Base-by-base conservation (phyloP, 2,888 invertebrate species). In the Synergus laeviventris region DNA sequence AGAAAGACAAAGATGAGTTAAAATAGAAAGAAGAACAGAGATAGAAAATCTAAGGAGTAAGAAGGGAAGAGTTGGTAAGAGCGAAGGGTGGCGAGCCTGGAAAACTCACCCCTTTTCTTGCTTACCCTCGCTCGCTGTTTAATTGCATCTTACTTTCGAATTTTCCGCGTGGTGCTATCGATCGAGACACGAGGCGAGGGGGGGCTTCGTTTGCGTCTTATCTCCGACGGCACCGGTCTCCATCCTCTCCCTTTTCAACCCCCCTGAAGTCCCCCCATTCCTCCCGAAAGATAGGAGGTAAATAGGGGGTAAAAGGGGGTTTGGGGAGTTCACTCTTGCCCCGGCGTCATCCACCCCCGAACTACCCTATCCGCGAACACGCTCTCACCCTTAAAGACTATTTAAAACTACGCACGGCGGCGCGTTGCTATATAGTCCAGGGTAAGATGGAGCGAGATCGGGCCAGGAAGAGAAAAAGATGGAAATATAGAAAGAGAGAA, bases 131-230 rank as follows among this genome's bases (percentile, higher is more conserved):
- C 86, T 87, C 89, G 89, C 90, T 90, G 91, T 91, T 91, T 91
- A 91, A 91, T 91, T 91, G 91, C 91, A 91, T 91, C 91, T 91
- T 91, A 91, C 91, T 91, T 91, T 91, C 91, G 91, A 91, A 91
- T 91, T 91, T 91, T 91, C 91, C 90, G 91, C 90, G 90, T 89
- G 90, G 89, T 89, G 90, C 89, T 91, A 91, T 91, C 90, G 91
- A 91, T 91, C 91, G 91, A 89, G 89, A 88, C 89, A 89, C 88
- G 84, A 80, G 84, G 86, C 84, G 84, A 84, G 80, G 78, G 84
- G 85, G 86, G 85, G 87, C 86, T 90, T 91, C 90, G 90, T 91
- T 91, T 91, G 90, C 90, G 89, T 90, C 90, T 90, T 91, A 91
- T 91, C 90, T 91, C 89, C 87, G 88, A 88, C 90, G 87, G 87